Base-by-base conservation (phyloP, 2,888 invertebrate species). In the Drosophila pseudotalamancana region DNA sequence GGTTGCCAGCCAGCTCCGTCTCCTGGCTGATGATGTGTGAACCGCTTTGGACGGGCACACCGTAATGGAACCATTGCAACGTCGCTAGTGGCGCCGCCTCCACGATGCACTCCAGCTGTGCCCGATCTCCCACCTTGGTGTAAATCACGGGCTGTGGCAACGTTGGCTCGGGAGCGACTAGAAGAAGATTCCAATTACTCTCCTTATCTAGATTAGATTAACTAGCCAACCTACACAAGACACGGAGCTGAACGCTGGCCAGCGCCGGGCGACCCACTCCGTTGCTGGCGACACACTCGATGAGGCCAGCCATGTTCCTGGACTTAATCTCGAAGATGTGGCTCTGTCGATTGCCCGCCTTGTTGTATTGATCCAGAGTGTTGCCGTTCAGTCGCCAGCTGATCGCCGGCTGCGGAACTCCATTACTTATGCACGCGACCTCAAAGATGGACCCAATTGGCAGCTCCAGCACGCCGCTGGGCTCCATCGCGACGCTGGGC, bases 111-210 rank as follows among this genome's bases (percentile, higher is more conserved):
- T 94, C 93, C 27, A 97, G 90, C 66, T 94, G 94, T 0, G 95
- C 94, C 34, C 95, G 93, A 34, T 95, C 93, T 0, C 94, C 95
- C 0, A 95, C 92, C 3, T 95, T 95, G 0, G 95, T 95, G 91
- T 97, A 96, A 19, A 96, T 94, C 93, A 95, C 95, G 1, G 93
- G 92, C 8, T 94, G 93, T 0, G 93, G 91, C 1, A 94, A 93
- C 29, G 93, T 92, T 16, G 96, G 93, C 81, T 95, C 95, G 0
- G 97, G 97, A 0, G 95, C 94, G 90, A 96, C 97, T 97, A 89
- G 4, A 34, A 43, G 4, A 0, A 11, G 5, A 35, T 60, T 14
- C 9, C 0, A 6, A 18, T 55, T 27, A 39, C 0, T 12, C 4
- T 21, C 4, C 0, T n/a, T 2, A 4, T 9, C 2, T 1, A 1